These are phyloP conservation scores for Ophiothrix spiculata DNA, from an alignment of 35 echinoderm and acorn worm species.

Conservation along the genomic window DNA sequence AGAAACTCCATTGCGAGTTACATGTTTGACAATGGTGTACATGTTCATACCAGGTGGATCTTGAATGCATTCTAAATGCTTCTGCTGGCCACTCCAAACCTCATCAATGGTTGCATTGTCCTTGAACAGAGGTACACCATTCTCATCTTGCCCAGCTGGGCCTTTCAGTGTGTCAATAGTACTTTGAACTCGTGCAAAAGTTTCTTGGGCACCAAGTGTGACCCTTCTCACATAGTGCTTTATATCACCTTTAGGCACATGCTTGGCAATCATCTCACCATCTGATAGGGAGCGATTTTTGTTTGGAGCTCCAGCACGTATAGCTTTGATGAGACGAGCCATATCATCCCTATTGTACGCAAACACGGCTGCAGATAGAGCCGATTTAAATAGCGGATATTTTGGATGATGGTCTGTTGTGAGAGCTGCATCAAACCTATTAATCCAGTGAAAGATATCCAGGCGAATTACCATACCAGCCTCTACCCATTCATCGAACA, in stretches of 20 bases:
- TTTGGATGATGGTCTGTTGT: conserved; percentile 41
- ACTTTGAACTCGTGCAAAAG: neutral
- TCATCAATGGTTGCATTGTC: conserved; percentile 40
- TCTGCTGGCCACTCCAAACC: conserved; percentile 42
- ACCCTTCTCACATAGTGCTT: conserved; percentile 26
- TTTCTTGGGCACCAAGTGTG: conserved; percentile 22
- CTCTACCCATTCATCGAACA: conserved; percentile 41
- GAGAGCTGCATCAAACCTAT: conserved; percentile 50
- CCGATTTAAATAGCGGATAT: conserved; percentile 51
- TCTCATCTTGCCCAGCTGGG: conserved; percentile 7
- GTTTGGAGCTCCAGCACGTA: conserved; percentile 17
- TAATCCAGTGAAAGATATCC: conserved; percentile 4
- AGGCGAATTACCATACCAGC: conserved; percentile 37
- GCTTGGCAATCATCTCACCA: neutral
- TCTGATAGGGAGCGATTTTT: conserved; percentile 19
- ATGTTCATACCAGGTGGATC: conserved; percentile 12
- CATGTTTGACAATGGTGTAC: conserved; percentile 32
- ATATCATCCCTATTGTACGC: conserved; percentile 62
- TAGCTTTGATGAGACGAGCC: conserved; percentile 31
- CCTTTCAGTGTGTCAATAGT: conserved; percentile 22
- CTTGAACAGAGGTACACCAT: conserved; percentile 36
- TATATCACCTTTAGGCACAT: neutral
- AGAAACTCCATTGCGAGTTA: conserved; percentile 26
- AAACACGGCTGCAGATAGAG: conserved; percentile 41
- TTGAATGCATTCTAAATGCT: conserved; percentile 52